Percentiles rank a stretch among this genome's conserved stretches.
Conservation (phyloP, 1,140 invertebrate species). For the Ditylenchus dipsaci region DNA sequence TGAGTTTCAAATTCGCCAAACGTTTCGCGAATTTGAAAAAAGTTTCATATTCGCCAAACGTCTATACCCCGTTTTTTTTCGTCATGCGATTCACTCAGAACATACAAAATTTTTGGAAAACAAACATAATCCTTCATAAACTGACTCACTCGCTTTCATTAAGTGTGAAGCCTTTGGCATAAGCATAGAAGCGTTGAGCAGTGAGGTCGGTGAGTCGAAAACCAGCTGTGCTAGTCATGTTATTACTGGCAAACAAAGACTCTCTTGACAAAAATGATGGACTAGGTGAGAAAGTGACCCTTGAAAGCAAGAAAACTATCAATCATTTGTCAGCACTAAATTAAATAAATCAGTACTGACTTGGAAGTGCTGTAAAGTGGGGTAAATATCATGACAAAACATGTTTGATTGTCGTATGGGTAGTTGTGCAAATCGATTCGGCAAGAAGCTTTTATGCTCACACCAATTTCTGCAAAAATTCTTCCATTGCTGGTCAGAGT, state of each 20-base stretch:
- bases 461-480: not conserved
- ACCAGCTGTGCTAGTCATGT: slow-evolving; percentile 6
- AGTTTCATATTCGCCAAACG: no score
- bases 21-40: no score
- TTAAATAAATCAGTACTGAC: slow-evolving; percentile 4
- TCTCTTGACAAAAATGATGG: slow-evolving; percentile 3
- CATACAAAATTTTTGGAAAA: no score
- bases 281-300: not conserved
- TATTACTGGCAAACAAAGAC: slow-evolving; percentile 5
- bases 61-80: no score
- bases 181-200: not conserved
- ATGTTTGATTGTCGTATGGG: slow-evolving; percentile 6
- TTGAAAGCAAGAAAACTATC: not conserved
- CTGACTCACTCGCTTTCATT: slow-evolving; percentile 2
- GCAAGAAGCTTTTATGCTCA: slow-evolving; percentile 6
- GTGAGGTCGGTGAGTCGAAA: not conserved
- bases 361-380: not conserved
- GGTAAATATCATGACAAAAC: not conserved
- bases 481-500: slow-evolving; percentile 1
- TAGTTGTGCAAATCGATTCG: slow-evolving; percentile 1
- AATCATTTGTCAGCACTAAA: not conserved
- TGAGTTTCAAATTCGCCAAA: no score
- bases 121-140: no score
- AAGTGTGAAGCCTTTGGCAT: not conserved
- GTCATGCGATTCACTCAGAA: no score